phyloP scores from a whole-genome alignment of 2,797 vertebrate genomes.

The Sebastiscus albofasciatus region DNA sequence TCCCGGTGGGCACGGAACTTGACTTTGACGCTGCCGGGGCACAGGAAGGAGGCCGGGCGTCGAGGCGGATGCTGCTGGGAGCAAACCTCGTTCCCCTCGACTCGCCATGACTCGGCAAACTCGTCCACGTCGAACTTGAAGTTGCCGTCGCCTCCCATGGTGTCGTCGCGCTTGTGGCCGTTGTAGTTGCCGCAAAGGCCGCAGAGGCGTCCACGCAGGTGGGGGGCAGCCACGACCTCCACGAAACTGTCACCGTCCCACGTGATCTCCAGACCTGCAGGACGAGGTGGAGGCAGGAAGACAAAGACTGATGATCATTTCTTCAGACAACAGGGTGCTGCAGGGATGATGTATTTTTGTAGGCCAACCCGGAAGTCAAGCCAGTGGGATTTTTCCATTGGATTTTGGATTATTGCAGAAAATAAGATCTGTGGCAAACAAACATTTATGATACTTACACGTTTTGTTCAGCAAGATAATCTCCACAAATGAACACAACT shows the following conservation, averaged over 20 bases:
- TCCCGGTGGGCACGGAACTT: slow-evolving; percentile 94
- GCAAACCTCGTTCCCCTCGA: slow-evolving; percentile 94
- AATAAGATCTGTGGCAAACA: too few relatives aligned
- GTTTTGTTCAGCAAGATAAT: neutral
- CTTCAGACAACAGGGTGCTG: neutral
- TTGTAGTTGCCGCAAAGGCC: slow-evolving; percentile 99
- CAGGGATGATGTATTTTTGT: neutral
- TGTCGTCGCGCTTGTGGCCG: slow-evolving; percentile 94
- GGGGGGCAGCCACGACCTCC: slow-evolving; percentile 93
- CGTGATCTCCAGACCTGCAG: slow-evolving; percentile 93
- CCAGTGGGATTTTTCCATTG: too few relatives aligned
- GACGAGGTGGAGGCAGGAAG: neutral
- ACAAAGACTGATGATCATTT: neutral
- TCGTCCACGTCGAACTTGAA: slow-evolving; percentile 98
- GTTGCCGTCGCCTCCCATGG: slow-evolving; percentile 92
- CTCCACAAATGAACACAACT: neutral
- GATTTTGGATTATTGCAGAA: too few relatives aligned
- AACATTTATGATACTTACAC: neutral
- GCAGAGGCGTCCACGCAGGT: slow-evolving; percentile 93
- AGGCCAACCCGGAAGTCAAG: neutral
- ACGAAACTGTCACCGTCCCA: slow-evolving; percentile 99
- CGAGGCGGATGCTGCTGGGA: slow-evolving; percentile 79
- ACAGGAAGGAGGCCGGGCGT: slow-evolving; percentile 88
- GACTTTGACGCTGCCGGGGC: slow-evolving; percentile 90
- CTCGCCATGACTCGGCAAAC: slow-evolving; percentile 96